Evolutionary conservation across 1,140 invertebrate genomes (phyloP).

Genomic region (Phenacoccus solenopsis): DNA sequence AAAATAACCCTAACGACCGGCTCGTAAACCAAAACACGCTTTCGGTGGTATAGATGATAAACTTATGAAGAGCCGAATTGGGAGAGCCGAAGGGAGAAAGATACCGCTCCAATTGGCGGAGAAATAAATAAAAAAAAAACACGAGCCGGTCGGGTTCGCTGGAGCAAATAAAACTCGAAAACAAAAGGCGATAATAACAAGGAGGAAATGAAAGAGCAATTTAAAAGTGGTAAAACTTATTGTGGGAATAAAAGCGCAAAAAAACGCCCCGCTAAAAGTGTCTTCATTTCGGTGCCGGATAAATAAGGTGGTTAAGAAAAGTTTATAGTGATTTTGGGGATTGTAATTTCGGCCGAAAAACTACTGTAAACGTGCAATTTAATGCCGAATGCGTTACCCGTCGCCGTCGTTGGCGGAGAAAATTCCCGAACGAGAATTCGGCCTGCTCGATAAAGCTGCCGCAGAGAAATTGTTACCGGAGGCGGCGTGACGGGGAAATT

Average conservation of each 20-base stretch:
- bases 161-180: no score
- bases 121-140: not conserved
- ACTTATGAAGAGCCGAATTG: not conserved
- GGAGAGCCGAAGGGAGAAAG: not conserved
- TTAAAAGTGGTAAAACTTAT: constrained; percentile 3
- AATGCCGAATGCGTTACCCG: no score
- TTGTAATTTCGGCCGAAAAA: not conserved
- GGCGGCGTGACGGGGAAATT: no score
- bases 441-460: no score
- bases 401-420: no score
- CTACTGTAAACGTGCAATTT: no score
- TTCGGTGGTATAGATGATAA: no score
- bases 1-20: not conserved
- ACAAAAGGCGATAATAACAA: not conserved
- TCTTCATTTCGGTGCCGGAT: not conserved
- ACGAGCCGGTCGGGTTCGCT: no score
- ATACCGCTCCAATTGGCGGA: not conserved
- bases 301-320: not conserved
- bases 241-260: not conserved
- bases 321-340: not conserved
- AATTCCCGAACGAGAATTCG: no score
- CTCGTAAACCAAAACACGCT: not conserved
- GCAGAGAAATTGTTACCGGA: no score
- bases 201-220: not conserved
- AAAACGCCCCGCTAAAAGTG: not conserved